Conservation (phyloP, 92 coral and sea anemone species). For the Parazoanthus swiftii region DNA sequence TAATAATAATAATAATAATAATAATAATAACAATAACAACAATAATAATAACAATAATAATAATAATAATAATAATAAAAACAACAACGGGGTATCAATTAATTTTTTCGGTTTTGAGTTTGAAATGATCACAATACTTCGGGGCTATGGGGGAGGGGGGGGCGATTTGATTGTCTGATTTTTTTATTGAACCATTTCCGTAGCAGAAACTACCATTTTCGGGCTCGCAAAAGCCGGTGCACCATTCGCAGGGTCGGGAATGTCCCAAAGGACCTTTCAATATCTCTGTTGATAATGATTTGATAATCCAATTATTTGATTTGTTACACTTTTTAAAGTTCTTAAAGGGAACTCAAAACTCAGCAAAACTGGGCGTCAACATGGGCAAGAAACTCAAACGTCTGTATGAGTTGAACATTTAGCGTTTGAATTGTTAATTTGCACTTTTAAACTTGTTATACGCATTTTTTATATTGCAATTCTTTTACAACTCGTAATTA, state of each 20-base stretch:
- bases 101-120: background rate
- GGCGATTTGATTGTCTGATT: background rate
- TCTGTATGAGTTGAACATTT: background rate
- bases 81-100: background rate
- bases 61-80: too few relatives aligned
- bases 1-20: too few relatives aligned
- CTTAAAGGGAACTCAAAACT: too few relatives aligned
- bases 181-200: background rate
- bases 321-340: background rate
- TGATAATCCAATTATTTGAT: background rate
- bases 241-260: background rate
- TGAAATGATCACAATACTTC: background rate
- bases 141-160: background rate
- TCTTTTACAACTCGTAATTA: too few relatives aligned
- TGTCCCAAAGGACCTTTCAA: background rate
- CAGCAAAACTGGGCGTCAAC: too few relatives aligned
- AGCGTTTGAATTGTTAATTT: background rate
- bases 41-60: too few relatives aligned
- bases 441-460: background rate
- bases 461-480: too few relatives aligned
- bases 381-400: background rate
- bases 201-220: background rate
- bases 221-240: background rate
- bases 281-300: background rate
- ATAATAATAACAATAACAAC: too few relatives aligned